A percentile compares a stretch with the other conserved stretches of the same genome.
Conservation (phyloP, 2,888 invertebrate genomes). For the Agrochola lychnidis region DNA sequence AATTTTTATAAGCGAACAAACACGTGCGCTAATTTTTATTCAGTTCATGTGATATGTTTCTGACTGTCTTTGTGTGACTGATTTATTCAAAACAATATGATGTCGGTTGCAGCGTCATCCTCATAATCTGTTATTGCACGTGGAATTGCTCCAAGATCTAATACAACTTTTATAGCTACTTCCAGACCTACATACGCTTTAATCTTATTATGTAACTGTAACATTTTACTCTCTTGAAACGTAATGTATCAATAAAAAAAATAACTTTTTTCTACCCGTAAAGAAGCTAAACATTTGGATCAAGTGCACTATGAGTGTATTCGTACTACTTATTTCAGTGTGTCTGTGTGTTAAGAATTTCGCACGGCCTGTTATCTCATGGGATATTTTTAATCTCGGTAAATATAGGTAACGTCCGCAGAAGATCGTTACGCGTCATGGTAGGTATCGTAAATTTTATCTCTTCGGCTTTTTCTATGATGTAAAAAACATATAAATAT, state of each 20-base stretch:
- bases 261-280: not conserved
- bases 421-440: constrained; percentile 27
- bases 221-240: not conserved
- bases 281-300: constrained; percentile 39
- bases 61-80: not conserved
- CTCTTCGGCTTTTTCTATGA: constrained; percentile 23
- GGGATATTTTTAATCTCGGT: constrained; percentile 72
- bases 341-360: constrained; percentile 53
- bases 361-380: constrained; percentile 68
- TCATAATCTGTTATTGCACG: constrained; percentile 38
- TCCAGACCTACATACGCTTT: constrained; percentile 1
- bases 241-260: not conserved
- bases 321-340: constrained; percentile 49
- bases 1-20: constrained; percentile 56
- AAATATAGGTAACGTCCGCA: constrained; percentile 66
- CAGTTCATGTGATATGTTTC: constrained; percentile 15
- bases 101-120: constrained; percentile 8
- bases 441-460: constrained; percentile 32
- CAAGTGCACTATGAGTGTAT: constrained; percentile 51
- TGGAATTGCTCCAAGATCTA: constrained; percentile 44
- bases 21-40: constrained; percentile 53
- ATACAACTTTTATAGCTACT: constrained; percentile 39
- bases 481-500: not conserved
- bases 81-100: constrained; percentile 33
- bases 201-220: not conserved